phyloP scores from a whole-genome alignment of 2,888 invertebrate species.

The Saturnia pavonia region DNA sequence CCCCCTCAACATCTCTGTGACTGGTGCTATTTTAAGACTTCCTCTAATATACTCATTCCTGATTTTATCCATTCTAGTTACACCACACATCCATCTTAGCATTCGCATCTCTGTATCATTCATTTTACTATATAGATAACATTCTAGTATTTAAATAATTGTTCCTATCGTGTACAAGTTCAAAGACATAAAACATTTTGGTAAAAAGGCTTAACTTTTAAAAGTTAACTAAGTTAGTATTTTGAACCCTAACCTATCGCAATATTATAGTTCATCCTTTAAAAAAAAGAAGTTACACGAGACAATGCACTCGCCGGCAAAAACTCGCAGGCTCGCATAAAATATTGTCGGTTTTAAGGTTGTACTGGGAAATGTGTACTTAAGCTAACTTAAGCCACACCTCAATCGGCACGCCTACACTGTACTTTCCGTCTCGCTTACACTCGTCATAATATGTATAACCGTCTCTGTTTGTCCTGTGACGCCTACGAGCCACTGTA shows the following conservation, averaged over 20 bases:
- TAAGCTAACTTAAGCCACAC: constrained; percentile 72
- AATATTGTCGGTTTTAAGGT: constrained; percentile 50
- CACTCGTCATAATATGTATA: constrained; percentile 33
- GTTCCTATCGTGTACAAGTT: too few relatives aligned
- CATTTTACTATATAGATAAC: too few relatives aligned
- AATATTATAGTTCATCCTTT: constrained; percentile 61
- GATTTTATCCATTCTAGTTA: too few relatives aligned
- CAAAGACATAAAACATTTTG: too few relatives aligned
- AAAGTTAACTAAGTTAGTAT: constrained; percentile 1
- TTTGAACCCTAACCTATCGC: constrained; percentile 56
- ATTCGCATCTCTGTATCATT: too few relatives aligned
- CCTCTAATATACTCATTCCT: too few relatives aligned
- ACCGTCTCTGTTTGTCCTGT: constrained; percentile 54
- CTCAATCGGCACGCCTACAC: constrained; percentile 64
- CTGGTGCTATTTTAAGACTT: too few relatives aligned
- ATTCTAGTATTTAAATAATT: too few relatives aligned
- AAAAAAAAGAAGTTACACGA: constrained; percentile 44
- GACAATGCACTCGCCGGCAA: constrained; percentile 72
- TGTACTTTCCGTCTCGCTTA: constrained; percentile 45
- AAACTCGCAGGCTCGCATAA: constrained; percentile 56
- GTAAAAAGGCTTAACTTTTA: neutral
- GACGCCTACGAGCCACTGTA: constrained; percentile 73
- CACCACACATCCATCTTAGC: too few relatives aligned
- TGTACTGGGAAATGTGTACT: constrained; percentile 37
- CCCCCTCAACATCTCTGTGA: too few relatives aligned